Evolutionary conservation across 2,888 invertebrate genomes (phyloP).

Genomic region (Heliothis peltigera): DNA sequence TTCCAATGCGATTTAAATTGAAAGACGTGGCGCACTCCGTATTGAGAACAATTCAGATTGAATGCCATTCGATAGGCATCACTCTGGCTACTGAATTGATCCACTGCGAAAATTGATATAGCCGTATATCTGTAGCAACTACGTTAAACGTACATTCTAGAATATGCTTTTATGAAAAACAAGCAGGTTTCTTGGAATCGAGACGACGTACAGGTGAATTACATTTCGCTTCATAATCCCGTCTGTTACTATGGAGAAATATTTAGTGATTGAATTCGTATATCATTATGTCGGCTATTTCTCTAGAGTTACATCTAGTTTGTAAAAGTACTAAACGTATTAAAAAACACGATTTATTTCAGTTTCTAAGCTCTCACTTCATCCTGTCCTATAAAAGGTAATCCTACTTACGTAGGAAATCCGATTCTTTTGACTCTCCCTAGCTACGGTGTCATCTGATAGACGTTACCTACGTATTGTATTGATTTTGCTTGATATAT

Average conservation of each 20-base stretch:
- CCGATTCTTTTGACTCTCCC: constrained; percentile 37
- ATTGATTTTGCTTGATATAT: too few relatives aligned
- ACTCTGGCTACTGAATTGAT: constrained; percentile 36
- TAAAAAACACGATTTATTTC: constrained; percentile 40
- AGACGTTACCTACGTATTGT: constrained; percentile 20
- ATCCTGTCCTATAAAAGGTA: constrained; percentile 17
- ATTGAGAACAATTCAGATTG: constrained; percentile 53
- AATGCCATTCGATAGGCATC: constrained; percentile 47
- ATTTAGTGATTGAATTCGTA: too few relatives aligned
- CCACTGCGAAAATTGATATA: constrained; percentile 29
- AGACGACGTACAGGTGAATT: too few relatives aligned
- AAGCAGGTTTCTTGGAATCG: constrained; percentile 33
- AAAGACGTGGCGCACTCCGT: constrained; percentile 45
- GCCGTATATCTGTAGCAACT: not conserved
- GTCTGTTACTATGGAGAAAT: constrained; percentile 6
- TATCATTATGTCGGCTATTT: too few relatives aligned
- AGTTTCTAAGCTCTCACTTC: constrained; percentile 33
- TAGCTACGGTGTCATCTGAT: constrained; percentile 44
- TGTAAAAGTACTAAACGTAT: constrained; percentile 21
- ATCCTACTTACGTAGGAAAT: constrained; percentile 39
- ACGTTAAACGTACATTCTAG: not conserved
- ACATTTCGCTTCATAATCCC: constrained; percentile 15
- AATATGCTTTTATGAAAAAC: constrained; percentile 10
- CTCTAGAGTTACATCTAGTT: too few relatives aligned
- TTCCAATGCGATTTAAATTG: constrained; percentile 45